Evolutionary conservation across 1,140 invertebrate genomes (phyloP).

Genomic region (Chironomus striatipennis): DNA sequence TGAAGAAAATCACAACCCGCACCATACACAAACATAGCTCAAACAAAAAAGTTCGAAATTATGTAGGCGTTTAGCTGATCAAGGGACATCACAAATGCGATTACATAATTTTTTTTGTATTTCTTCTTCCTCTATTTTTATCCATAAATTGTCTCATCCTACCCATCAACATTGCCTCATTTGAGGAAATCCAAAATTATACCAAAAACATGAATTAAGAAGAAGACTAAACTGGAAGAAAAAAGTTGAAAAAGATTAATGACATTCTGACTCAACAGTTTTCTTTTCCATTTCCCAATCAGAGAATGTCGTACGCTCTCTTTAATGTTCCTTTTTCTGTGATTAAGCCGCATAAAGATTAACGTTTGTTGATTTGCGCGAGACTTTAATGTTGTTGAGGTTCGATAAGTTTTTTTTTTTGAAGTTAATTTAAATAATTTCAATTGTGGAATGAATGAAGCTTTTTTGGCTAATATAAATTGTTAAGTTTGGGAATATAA

Average conservation of each 20-base stretch:
- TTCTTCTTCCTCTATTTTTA: neutral
- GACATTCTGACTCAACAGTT: conserved; percentile 17
- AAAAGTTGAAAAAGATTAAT: conserved; percentile 19
- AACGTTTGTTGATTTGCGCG: neutral
- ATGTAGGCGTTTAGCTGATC: conserved; percentile 4
- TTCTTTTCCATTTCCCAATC: neutral
- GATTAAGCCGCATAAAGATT: conserved; percentile 1
- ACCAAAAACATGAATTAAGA: neutral
- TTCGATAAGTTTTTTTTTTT: too few relatives aligned
- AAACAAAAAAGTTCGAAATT: neutral
- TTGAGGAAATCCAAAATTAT: neutral
- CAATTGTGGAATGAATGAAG: too few relatives aligned
- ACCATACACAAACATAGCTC: too few relatives aligned
- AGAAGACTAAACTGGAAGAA: neutral
- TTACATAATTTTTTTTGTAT: conserved; percentile 5
- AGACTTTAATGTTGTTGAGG: neutral
- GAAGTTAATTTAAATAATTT: too few relatives aligned
- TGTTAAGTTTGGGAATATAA: too few relatives aligned
- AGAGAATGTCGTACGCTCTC: neutral
- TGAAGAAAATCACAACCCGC: too few relatives aligned
- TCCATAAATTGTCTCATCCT: too few relatives aligned
- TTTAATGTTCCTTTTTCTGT: neutral
- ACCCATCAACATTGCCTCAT: neutral
- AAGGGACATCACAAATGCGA: conserved; percentile 1
- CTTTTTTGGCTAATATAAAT: too few relatives aligned